A percentile compares a stretch with the other conserved stretches of the same genome.
phyloP scores from a whole-genome alignment of 2,113 vertebrate species.

The Trematomus loennbergii region DNA sequence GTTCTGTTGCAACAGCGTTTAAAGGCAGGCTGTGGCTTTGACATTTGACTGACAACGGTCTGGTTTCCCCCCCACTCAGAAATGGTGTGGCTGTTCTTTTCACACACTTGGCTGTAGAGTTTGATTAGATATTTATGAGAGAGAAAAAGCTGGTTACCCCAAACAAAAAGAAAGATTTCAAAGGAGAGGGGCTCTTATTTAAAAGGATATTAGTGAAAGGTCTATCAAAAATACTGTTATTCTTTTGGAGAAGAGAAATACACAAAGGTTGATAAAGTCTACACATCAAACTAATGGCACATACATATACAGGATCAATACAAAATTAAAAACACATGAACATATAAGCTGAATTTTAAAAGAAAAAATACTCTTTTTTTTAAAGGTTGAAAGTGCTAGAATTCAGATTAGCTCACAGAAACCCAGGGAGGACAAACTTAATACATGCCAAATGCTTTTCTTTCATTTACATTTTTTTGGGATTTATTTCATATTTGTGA shows the following conservation, averaged over 20 bases:
- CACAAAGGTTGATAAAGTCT: conserved; percentile 83
- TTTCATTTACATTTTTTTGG: conserved; percentile 8
- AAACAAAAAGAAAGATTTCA: conserved; percentile 9
- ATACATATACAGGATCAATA: conserved; percentile 85
- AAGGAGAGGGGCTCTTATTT: conserved; percentile 40
- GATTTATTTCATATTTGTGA: conserved; percentile 56
- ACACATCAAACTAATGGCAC: conserved; percentile 87
- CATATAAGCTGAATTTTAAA: conserved; percentile 83
- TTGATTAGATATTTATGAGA: conserved; percentile 47
- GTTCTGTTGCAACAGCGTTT: conserved; percentile 12
- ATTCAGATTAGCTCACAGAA: conserved; percentile 88
- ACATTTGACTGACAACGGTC: conserved; percentile 20
- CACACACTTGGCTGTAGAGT: conserved; percentile 48
- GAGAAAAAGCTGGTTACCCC: conserved; percentile 50
- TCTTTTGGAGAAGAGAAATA: conserved; percentile 83
- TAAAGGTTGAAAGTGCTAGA: conserved; percentile 89
- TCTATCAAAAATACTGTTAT: conserved; percentile 88
- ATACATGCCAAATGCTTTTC: conserved; percentile 75
- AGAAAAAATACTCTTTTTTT: conserved; percentile 83
- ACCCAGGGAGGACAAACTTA: conserved; percentile 87
- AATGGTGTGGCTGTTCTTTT: conserved; percentile 40
- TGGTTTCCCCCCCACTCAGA: conserved; percentile 1
- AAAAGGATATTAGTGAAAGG: conserved; percentile 79
- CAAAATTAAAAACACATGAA: conserved; percentile 84
- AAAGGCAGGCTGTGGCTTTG: conserved; percentile 33